phyloP scores from a whole-genome alignment of 2,888 invertebrate species.

The Gryllus longicercus region DNA sequence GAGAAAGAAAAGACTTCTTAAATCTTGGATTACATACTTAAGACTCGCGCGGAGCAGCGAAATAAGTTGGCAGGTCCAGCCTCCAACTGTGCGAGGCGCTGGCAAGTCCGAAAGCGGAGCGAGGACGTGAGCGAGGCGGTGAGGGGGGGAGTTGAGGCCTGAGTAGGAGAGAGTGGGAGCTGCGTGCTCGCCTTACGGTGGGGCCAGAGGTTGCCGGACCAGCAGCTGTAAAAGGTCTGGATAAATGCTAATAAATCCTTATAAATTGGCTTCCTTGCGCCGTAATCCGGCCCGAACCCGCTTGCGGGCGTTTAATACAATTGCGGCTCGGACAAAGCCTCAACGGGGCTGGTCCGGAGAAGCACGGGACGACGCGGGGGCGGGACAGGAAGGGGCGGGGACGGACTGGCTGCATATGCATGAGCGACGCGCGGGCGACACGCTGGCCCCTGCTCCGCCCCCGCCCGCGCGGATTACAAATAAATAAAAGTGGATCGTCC shows the following conservation, averaged over 20 bases:
- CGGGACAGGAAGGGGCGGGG: neutral
- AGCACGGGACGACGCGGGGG: neutral
- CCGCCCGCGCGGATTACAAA: neutral
- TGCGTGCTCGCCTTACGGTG: too few species aligned
- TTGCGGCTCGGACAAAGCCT: neutral
- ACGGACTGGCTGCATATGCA: neutral
- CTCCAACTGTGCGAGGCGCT: too few species aligned
- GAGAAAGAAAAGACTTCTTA: neutral
- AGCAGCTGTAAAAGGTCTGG: neutral
- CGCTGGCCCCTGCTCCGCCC: neutral
- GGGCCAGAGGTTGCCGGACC: neutral
- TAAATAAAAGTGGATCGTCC: neutral
- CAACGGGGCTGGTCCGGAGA: neutral
- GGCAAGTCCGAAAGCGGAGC: too few species aligned
- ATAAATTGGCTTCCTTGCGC: neutral
- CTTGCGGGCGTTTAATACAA: neutral
- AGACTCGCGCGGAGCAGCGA: neutral
- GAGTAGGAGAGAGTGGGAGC: too few species aligned
- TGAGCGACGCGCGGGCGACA: neutral
- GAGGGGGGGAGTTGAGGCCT: too few species aligned
- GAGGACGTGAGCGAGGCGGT: too few species aligned
- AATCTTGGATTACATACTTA: neutral
- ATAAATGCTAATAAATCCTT: conserved; percentile 10
- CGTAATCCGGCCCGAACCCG: neutral
- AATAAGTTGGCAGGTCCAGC: too few species aligned